These are phyloP conservation scores for Ochlodes sylvanus DNA, from an alignment of 2,888 invertebrate species.

Conservation along the genomic window DNA sequence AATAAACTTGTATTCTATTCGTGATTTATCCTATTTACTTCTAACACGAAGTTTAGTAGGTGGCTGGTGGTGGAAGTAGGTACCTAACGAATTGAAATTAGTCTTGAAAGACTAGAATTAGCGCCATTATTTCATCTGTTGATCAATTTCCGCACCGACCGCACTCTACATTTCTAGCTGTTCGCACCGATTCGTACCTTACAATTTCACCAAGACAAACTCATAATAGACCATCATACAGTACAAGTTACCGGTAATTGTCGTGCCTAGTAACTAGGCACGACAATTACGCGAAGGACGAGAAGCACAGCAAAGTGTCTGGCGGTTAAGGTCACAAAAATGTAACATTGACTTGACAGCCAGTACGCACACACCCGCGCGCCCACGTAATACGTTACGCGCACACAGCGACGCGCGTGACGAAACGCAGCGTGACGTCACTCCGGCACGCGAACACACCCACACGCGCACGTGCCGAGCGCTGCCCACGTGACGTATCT, in stretches of 20 bases:
- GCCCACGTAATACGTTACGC: conserved; percentile 48
- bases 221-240: no score
- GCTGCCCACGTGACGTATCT: conserved; percentile 65
- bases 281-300: conserved; percentile 60
- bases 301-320: conserved; percentile 61
- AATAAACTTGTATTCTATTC: no score
- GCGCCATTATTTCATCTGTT: no score
- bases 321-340: conserved; percentile 84
- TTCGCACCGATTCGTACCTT: no score
- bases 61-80: no score
- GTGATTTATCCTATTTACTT: no score
- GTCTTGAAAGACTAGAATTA: no score
- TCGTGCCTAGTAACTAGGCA: conserved; percentile 19
- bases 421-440: conserved; percentile 73
- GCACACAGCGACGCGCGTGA: conserved; percentile 55
- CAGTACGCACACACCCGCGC: conserved; percentile 45
- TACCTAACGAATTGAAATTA: no score
- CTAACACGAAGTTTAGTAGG: no score
- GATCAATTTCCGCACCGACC: no score
- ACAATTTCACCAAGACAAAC: no score
- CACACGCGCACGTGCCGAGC: conserved; percentile 68
- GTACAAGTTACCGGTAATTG: not conserved
- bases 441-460: conserved; percentile 77
- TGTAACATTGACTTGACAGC: conserved; percentile 78
- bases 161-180: no score